Base-by-base conservation (phyloP, 2,113 vertebrate genomes). In the Notarius quadriscutis region DNA sequence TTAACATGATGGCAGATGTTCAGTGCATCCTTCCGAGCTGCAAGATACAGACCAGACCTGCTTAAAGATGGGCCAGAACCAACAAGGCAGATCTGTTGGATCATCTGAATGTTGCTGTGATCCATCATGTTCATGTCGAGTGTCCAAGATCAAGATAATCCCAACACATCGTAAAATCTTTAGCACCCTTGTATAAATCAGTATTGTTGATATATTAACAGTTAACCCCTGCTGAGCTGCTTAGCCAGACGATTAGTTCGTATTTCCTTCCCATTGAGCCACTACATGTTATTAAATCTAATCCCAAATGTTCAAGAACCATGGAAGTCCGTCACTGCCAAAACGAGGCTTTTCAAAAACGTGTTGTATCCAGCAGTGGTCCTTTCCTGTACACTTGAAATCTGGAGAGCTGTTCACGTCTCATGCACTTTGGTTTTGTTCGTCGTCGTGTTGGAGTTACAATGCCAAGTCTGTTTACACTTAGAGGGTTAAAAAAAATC, bases 371-470 rank as follows among this genome's bases (percentile, higher is more conserved):
- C 25, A 58, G 20, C n/a, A 55, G 82, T 34, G n/a, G 25, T 71
- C 62, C 79, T 41, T n/a, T 83, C 50, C 82, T 71, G 63, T 79
- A 57, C 50, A 30, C 71, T 80, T 80, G 63, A 71, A 81, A 41
- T 30, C 27, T 82, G 67, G 67, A 87, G 86, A 55, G 53, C 78
- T 87, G 86, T 86, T 86, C 25, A 34, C 1, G 18, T 82, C 86
- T 87, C 77, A 75, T 83, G 84, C 84, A 88, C 84, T 83, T 58
- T 41, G 22, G 17, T 65, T 84, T 88, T 63, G 34, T 80, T 81
- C 10, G 12, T 77, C 41, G 12, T 77, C 48, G 63, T 34, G 30
- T 53, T 55, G 17, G 80, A 71, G 79, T 87, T 83, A 22, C 7
- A 14, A 34, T 41, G 30, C 5, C 34, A 27, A 80, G 78, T 15